These are phyloP conservation scores for Nerophis lumbriciformis DNA, from an alignment of 2,113 vertebrate species.

Conservation along the genomic window DNA sequence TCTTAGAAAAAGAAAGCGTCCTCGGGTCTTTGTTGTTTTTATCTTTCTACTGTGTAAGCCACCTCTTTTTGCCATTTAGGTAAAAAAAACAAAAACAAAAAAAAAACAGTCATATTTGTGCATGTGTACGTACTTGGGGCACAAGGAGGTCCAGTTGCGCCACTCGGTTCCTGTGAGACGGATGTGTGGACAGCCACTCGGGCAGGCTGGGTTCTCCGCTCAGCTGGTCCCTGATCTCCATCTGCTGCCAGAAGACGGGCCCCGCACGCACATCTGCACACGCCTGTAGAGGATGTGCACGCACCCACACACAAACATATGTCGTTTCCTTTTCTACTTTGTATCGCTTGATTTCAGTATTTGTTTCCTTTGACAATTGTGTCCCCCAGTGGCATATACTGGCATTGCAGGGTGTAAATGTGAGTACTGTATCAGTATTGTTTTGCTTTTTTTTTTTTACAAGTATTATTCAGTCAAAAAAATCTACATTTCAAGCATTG, in stretches of 20 bases:
- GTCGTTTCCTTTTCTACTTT: not conserved
- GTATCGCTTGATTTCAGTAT: not conserved
- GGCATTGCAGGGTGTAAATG: not conserved
- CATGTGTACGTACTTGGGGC: conserved; percentile 78
- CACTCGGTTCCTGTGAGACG: conserved; percentile 83
- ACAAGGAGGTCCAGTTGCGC: conserved; percentile 81
- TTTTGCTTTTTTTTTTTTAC: not conserved
- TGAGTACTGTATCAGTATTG: not conserved
- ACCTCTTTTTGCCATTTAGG: not conserved
- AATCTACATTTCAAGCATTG: no score
- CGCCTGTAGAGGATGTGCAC: conserved; percentile 68
- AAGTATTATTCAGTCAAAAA: no score
- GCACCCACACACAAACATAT: not conserved
- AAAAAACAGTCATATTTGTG: not conserved
- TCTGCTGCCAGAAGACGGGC: conserved; percentile 90
- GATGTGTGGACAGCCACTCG: conserved; percentile 94
- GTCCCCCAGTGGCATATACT: conserved; percentile 40
- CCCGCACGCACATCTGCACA: conserved; percentile 89
- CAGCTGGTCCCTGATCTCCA: conserved; percentile 78
- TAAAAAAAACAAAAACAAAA: not conserved
- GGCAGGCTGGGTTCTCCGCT: conserved; percentile 71
- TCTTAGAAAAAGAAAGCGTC: not conserved
- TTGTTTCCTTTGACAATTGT: conserved; percentile 46
- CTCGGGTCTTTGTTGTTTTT: not conserved
- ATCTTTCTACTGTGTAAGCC: not conserved